These are phyloP conservation scores for Coronaproctus castanopsis DNA, from an alignment of 2,888 invertebrate species.

Conservation along the genomic window DNA sequence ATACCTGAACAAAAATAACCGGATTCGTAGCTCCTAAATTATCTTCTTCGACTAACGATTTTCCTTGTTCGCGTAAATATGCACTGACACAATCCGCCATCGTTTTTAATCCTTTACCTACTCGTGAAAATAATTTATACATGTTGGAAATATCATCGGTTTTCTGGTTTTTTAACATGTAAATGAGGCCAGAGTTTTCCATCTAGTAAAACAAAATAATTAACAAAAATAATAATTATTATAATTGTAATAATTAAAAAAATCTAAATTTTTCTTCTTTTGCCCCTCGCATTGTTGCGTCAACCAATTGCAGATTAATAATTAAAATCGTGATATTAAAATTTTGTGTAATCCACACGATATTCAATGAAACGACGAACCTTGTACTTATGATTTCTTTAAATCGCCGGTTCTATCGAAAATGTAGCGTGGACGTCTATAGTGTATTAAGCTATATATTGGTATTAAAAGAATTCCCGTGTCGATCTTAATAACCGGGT, in stretches of 20 bases:
- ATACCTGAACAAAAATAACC: constrained; percentile 73
- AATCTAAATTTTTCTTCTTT: background rate
- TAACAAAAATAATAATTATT: too few species aligned
- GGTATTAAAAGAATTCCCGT: too few species aligned
- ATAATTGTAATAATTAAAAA: background rate
- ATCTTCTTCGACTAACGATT: constrained; percentile 65
- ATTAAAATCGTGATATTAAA: background rate
- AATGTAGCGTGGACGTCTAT: too few species aligned
- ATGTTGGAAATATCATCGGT: constrained; percentile 92
- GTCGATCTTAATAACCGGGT: too few species aligned
- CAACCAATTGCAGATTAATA: background rate
- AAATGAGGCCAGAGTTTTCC: constrained; percentile 98
- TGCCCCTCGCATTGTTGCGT: too few species aligned
- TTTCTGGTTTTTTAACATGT: constrained; percentile 94
- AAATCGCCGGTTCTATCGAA: too few species aligned
- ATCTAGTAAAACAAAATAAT: constrained; percentile 36
- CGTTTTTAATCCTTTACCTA: constrained; percentile 77
- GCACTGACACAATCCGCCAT: constrained; percentile 89
- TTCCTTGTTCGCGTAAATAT: constrained; percentile 87
- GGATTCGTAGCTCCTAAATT: constrained; percentile 76
- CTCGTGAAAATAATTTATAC: constrained; percentile 89
- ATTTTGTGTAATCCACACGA: too few species aligned
- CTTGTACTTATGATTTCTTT: too few species aligned
- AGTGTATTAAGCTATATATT: too few species aligned
- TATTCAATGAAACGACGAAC: too few species aligned